A percentile compares a stretch with the other conserved stretches of the same genome.
Conservation (phyloP, 2,888 invertebrate species). For the Synergus gifuensis region DNA sequence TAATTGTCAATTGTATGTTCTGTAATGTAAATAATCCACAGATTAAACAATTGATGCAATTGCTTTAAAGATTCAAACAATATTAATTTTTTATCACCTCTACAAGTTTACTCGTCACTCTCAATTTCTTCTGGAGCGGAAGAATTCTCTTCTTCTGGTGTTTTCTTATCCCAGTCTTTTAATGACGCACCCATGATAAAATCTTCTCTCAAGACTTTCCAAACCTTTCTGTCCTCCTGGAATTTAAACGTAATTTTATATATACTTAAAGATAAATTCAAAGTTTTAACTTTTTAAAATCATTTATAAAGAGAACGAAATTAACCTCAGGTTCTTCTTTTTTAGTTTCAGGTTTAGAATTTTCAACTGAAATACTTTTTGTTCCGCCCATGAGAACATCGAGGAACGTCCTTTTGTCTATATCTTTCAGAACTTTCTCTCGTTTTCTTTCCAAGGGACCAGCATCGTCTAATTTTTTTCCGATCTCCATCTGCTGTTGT, state of each 20-base stretch:
- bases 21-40: background rate
- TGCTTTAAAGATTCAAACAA: constrained; percentile 2
- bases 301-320: background rate
- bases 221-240: constrained; percentile 61
- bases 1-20: background rate
- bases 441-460: constrained; percentile 83
- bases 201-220: constrained; percentile 85
- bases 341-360: constrained; percentile 79
- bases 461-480: constrained; percentile 82
- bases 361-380: constrained; percentile 75
- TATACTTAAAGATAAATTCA: background rate
- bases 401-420: constrained; percentile 87
- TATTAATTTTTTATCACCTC: background rate
- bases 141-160: constrained; percentile 76
- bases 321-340: constrained; percentile 72
- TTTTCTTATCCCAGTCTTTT: constrained; percentile 94
- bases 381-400: constrained; percentile 86
- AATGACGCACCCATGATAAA: constrained; percentile 93
- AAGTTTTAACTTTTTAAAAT: background rate
- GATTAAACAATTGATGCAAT: constrained; percentile 10
- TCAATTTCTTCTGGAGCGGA: constrained; percentile 69
- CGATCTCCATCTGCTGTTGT: constrained; percentile 89
- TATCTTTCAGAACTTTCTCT: constrained; percentile 87
- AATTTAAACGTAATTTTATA: background rate
- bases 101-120: constrained; percentile 57